Evolutionary conservation across 1,140 invertebrate genomes (phyloP).

Genomic region (Drosophila bifasciata): DNA sequence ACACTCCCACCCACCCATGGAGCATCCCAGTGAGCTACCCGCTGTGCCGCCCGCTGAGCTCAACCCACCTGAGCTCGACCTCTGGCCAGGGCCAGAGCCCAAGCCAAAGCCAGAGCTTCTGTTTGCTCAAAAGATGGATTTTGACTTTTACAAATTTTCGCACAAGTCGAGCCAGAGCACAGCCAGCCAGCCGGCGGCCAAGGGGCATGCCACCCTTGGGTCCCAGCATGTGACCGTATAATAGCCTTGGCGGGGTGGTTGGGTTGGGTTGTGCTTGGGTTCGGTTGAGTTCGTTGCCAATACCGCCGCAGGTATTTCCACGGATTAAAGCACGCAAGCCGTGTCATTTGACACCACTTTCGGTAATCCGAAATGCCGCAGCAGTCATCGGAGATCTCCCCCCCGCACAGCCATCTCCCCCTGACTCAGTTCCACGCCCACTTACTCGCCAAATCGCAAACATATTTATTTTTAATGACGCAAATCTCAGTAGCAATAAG

Average conservation of each 20-base stretch:
- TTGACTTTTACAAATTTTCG: constrained; percentile 83
- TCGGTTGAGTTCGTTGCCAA: constrained; percentile 28
- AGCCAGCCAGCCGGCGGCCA: neutral
- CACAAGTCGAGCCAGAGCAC: constrained; percentile 50
- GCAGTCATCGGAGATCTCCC: constrained; percentile 30
- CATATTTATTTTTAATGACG: constrained; percentile 78
- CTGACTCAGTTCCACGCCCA: neutral
- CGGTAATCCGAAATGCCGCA: constrained; percentile 75
- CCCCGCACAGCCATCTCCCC: constrained; percentile 4
- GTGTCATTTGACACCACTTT: constrained; percentile 81
- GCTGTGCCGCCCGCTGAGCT: constrained; percentile 27
- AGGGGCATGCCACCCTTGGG: constrained; percentile 20
- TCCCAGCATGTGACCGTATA: constrained; percentile 75
- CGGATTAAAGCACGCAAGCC: constrained; percentile 79
- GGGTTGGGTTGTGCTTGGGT: neutral
- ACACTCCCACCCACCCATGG: constrained; percentile 22
- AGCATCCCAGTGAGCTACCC: constrained; percentile 17
- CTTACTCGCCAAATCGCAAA: constrained; percentile 49
- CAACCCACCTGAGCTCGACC: constrained; percentile 47
- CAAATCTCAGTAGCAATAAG: constrained; percentile 62
- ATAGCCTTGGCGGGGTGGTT: constrained; percentile 62
- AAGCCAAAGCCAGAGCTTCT: constrained; percentile 39
- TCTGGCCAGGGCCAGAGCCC: constrained; percentile 2
- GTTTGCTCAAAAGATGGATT: constrained; percentile 78
- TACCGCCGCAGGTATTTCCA: constrained; percentile 77